These are phyloP conservation scores for Blastobasis adustella DNA, from an alignment of 2,888 invertebrate genomes.

Conservation along the genomic window DNA sequence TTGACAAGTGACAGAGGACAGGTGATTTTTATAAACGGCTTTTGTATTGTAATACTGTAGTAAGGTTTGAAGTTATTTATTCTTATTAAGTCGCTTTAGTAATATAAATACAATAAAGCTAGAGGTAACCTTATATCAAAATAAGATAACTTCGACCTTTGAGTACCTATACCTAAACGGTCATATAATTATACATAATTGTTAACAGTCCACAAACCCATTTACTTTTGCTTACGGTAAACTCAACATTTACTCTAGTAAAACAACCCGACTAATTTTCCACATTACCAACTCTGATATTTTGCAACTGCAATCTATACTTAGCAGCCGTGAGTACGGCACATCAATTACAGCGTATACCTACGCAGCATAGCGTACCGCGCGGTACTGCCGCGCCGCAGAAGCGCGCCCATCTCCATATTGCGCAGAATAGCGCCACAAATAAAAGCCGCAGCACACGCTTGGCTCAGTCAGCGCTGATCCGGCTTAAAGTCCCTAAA, in stretches of 20 bases:
- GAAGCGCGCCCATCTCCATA: constrained; percentile 34
- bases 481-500: constrained; percentile 61
- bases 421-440: constrained; percentile 52
- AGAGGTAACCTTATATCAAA: not conserved
- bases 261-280: no score
- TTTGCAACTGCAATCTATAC: not conserved
- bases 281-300: no score
- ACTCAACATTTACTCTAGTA: no score
- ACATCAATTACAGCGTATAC: no score
- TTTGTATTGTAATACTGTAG: constrained; percentile 2
- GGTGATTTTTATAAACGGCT: constrained; percentile 36
- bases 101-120: no score
- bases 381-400: constrained; percentile 18
- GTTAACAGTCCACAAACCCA: no score
- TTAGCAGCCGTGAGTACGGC: not conserved
- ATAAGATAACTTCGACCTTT: not conserved
- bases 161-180: not conserved
- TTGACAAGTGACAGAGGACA: constrained; percentile 45
- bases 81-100: no score
- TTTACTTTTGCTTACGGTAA: no score
- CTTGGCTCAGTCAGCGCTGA: constrained; percentile 43
- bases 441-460: constrained; percentile 48
- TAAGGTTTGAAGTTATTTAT: no score
- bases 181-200: not conserved
- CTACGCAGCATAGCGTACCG: no score